A percentile compares a stretch with the other conserved stretches of the same genome.
Evolutionary conservation across 2,113 vertebrate species (phyloP).

Genomic region (Hemichromis elongatus): DNA sequence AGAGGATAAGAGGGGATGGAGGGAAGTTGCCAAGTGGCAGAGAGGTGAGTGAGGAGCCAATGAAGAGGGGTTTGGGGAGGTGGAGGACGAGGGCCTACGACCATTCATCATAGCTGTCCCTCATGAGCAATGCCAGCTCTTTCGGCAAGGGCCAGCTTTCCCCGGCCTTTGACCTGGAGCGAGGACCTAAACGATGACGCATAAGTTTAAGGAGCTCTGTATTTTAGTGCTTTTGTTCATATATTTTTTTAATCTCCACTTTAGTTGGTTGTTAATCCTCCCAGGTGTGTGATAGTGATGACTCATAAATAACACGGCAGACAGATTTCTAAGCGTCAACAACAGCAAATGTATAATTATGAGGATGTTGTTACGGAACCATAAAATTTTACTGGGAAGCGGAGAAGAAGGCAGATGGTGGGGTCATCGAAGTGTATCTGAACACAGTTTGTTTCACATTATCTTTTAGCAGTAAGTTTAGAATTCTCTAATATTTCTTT

Average conservation of each 20-base stretch:
- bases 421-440: neutral
- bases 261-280: neutral
- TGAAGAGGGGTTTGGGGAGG: slow-evolving; percentile 45
- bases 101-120: slow-evolving; percentile 69
- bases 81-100: slow-evolving; percentile 29
- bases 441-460: neutral
- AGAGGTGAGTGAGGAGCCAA: slow-evolving; percentile 61
- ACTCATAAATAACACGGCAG: neutral
- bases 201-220: neutral
- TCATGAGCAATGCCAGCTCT: slow-evolving; percentile 50
- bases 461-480: neutral
- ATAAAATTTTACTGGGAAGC: neutral
- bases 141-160: slow-evolving; percentile 31
- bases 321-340: neutral
- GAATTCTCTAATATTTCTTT: neutral
- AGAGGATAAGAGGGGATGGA: slow-evolving; percentile 59
- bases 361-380: neutral
- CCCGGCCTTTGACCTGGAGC: slow-evolving; percentile 28
- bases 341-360: neutral
- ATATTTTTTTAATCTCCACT: neutral
- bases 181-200: neutral
- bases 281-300: neutral
- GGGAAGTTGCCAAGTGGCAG: slow-evolving; percentile 56
- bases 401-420: neutral
- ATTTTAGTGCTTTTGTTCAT: neutral